Conservation (phyloP, 2,888 invertebrate genomes). For the Tenthredo notha region DNA sequence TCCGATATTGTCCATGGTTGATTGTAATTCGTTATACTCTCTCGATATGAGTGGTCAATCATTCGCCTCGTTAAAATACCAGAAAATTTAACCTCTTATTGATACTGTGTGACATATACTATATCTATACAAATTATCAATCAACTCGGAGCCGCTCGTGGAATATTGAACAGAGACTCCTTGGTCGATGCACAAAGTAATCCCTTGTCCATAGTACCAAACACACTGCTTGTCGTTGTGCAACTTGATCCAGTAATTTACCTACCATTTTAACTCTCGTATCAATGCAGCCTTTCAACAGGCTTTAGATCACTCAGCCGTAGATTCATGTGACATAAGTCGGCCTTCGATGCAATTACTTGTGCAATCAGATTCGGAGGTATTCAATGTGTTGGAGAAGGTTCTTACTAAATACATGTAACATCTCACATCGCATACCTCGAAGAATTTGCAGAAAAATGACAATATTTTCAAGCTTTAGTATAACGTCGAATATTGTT, state of each 20-base stretch:
- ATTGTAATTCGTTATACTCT: background rate
- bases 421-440: background rate
- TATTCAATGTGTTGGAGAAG: background rate
- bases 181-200: constrained; percentile 14
- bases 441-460: background rate
- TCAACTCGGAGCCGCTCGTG: background rate
- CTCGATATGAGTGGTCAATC: background rate
- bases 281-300: constrained; percentile 29
- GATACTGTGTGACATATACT: background rate
- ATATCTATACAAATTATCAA: background rate
- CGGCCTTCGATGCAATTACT: background rate
- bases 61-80: constrained; percentile 8
- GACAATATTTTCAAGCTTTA: background rate
- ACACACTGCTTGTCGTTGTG: constrained; percentile 12
- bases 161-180: background rate
- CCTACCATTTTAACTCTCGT: constrained; percentile 8
- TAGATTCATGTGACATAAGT: background rate
- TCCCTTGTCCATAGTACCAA: background rate
- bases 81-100: constrained; percentile 11
- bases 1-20: background rate
- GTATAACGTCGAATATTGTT: background rate
- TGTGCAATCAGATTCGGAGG: background rate
- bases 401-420: background rate
- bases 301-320: background rate
- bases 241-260: background rate